Evolutionary conservation across 2,888 invertebrate species (phyloP).

Genomic region (Neria commutata): DNA sequence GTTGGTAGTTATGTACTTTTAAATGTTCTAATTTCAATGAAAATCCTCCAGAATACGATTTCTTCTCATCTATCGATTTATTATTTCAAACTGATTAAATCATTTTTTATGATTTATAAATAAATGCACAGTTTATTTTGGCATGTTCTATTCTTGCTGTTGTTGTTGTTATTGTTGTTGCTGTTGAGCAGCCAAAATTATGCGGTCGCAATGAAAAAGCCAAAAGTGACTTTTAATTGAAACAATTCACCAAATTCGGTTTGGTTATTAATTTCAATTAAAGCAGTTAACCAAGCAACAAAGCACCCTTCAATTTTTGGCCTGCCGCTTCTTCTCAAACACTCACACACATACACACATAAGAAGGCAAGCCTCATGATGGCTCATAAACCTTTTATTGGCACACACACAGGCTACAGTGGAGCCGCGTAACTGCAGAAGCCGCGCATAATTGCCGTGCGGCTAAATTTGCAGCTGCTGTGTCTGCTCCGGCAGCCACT

Average conservation of each 20-base stretch:
- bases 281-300: conserved; percentile 50
- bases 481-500: not conserved
- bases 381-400: no score
- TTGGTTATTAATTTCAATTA: conserved; percentile 55
- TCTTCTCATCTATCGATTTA: no score
- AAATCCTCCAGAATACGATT: no score
- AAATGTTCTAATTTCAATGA: no score
- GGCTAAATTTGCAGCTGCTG: not conserved
- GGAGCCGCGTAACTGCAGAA: conserved; percentile 43
- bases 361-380: no score
- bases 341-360: not conserved
- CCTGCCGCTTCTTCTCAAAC: conserved; percentile 32
- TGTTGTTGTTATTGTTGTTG: no score
- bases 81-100: no score
- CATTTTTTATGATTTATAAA: no score
- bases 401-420: not conserved
- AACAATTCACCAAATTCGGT: conserved; percentile 49
- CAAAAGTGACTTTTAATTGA: conserved; percentile 54
- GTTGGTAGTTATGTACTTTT: no score
- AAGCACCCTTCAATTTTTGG: conserved; percentile 28
- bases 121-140: no score
- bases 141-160: no score
- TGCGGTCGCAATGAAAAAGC: not conserved
- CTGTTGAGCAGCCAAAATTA: no score
- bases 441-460: conserved; percentile 35